Conservation (phyloP, 2,797 vertebrate species). For the Notolabrus celidotus region DNA sequence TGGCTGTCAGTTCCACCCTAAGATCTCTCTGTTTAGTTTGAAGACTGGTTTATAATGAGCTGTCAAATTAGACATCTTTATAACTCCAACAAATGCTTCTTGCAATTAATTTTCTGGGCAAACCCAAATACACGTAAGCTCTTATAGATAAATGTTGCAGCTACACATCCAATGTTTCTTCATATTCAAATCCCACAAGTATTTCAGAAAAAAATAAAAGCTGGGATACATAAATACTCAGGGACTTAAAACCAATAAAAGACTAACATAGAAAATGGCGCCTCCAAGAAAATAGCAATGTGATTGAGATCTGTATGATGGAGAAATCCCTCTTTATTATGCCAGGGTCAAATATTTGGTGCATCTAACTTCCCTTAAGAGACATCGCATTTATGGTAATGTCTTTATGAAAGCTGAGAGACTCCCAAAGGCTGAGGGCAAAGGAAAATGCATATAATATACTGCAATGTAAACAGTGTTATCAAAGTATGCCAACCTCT, state of each 20-base stretch:
- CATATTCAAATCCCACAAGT: background rate
- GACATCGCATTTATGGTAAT: background rate
- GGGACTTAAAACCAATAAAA: background rate
- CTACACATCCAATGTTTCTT: background rate
- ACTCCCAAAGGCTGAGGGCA: background rate
- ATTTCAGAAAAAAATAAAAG: too few relatives aligned
- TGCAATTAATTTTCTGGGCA: background rate
- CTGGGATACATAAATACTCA: background rate
- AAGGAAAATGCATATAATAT: background rate
- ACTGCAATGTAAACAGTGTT: conserved; percentile 3
- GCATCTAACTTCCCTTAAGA: background rate
- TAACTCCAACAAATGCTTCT: conserved; percentile 7
- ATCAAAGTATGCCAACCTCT: background rate
- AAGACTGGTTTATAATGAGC: background rate
- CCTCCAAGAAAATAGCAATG: background rate
- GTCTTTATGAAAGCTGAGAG: background rate
- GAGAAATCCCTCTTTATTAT: background rate
- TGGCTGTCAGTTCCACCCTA: background rate
- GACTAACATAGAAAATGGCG: background rate
- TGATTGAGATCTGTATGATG: background rate
- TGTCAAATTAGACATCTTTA: background rate
- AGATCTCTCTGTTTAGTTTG: background rate
- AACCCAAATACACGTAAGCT: background rate
- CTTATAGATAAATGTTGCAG: background rate
- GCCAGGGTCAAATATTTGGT: background rate